Percentiles rank a stretch among this genome's conserved stretches.
Conservation (phyloP, 2,888 invertebrate species). For the Hirtodrosophila alboralis region DNA sequence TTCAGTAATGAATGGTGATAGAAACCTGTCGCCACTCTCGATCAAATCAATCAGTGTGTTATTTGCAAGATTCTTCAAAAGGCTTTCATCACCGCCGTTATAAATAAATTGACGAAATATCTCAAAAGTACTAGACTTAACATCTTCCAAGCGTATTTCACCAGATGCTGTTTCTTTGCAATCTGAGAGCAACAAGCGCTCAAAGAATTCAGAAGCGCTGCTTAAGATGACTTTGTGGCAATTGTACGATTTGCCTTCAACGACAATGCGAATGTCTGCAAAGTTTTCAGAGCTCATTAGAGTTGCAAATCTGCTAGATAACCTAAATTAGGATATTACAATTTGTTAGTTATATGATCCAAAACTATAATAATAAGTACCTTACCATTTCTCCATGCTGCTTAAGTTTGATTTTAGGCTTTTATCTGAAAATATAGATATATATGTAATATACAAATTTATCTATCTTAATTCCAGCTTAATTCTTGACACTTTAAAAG, state of each 20-base stretch:
- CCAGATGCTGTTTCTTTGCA: slow-evolving; percentile 1
- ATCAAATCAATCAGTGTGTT: background rate
- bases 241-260: background rate
- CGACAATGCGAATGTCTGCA: background rate
- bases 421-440: too few species aligned
- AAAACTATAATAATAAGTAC: too few species aligned
- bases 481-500: too few species aligned
- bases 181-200: background rate
- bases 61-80: background rate
- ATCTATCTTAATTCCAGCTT: too few species aligned
- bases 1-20: background rate
- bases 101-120: slow-evolving; percentile 1
- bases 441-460: too few species aligned
- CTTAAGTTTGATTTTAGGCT: too few species aligned
- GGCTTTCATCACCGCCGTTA: background rate
- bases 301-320: too few species aligned
- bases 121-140: background rate
- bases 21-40: background rate
- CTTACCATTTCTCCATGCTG: too few species aligned
- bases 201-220: slow-evolving; percentile 3
- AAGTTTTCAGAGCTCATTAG: background rate
- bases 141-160: background rate
- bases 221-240: slow-evolving; percentile 5
- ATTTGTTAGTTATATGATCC: too few species aligned
- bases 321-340: too few species aligned